Evolutionary conservation across 2,797 vertebrate genomes (phyloP), one percentile per base, ranked within the genome.

Genomic region (Erpetoichthys calabaricus): DNA sequence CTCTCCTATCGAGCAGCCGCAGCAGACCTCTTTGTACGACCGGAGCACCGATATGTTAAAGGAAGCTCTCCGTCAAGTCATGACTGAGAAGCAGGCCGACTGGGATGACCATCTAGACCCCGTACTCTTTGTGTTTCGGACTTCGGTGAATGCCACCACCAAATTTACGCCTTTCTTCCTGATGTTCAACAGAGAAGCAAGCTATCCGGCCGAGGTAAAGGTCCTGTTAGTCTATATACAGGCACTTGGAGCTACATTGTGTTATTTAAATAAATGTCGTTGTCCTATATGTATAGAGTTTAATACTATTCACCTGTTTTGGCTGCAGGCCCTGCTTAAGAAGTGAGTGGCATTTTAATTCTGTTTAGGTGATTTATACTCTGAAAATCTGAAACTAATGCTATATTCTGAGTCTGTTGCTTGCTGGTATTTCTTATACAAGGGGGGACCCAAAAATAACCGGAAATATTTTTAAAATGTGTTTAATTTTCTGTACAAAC

Each of bases 21-120:
- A 86, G 60, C 71, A 76, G 8, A 59, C 74, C 3, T 73, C 79
- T 2, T 76, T 86, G 5, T 81, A 86, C 0, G 80, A 88, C 62
- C 66, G 49, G 63, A 80, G 83, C 0, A 44, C 66, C 0, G 69
- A 80, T 4, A 45, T 82, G 6, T 74, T 95, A 64, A 87, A 67
- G 60, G 79, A 88, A 41, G 87, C 89, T 61, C 53, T 95, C 41
- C 69, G 72, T 67, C 85, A 62, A 4, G 71, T 88, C 72, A 89
- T 90, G 4, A 73, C 63, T 0, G 82, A 91, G 65, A 89, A 88
- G 64, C 86, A 83, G 61, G 55, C 59, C 0, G 82, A 90, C 1
- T 95, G 91, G 91, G 91, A 92, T 0, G 64, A 88, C n/a, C 85
- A 84, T 58, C 75, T 95, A 0, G 89, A 93, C 57, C 81, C 85